Conservation (phyloP, 2,113 vertebrate genomes). For the Pitta sordida region DNA sequence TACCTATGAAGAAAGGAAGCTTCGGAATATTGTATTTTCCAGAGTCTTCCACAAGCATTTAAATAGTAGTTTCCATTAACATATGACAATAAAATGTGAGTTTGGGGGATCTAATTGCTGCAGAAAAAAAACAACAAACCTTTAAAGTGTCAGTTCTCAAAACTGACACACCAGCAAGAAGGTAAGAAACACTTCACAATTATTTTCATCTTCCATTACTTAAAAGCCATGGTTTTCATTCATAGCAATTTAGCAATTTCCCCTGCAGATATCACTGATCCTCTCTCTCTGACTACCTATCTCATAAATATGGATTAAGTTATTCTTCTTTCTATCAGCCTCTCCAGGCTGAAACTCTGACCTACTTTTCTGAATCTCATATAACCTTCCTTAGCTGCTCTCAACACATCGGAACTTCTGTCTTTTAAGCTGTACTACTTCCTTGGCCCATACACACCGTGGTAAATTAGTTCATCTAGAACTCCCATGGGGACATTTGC, state of each 20-base stretch:
- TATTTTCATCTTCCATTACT: not conserved
- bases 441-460: not conserved
- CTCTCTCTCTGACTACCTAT: not conserved
- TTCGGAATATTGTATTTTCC: not conserved
- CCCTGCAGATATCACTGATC: not conserved
- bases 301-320: accelerated
- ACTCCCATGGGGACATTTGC: accelerated
- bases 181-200: not conserved
- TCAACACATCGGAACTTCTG: not conserved
- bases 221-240: not conserved
- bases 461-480: not conserved
- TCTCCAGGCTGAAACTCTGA: not conserved
- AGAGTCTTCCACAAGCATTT: not conserved
- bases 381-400: not conserved
- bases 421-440: not conserved
- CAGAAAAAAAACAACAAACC: not conserved
- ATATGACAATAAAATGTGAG: not conserved
- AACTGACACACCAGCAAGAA: not conserved
- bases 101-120: not conserved
- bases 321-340: not conserved
- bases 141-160: not conserved
- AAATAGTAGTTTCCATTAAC: not conserved
- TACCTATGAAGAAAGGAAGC: not conserved
- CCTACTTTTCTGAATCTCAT: not conserved
- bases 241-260: not conserved